A percentile compares a stretch with the other conserved stretches of the same genome.
Conservation (phyloP, 2,888 invertebrate genomes). For the Zygogramma bicolorata region DNA sequence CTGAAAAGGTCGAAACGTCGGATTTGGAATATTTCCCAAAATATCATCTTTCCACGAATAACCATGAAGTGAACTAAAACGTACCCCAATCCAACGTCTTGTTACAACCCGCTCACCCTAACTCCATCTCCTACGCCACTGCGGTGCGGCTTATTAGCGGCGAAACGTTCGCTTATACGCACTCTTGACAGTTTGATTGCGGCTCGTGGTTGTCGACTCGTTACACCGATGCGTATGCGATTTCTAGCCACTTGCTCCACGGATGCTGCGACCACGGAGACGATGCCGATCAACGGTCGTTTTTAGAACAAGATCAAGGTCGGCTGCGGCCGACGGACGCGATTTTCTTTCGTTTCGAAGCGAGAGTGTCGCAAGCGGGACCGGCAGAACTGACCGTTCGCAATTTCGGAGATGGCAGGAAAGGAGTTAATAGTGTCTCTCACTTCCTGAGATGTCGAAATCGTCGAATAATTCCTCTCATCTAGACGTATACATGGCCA, state of each 20-base stretch:
- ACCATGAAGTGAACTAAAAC: too few species aligned
- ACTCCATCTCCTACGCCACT: neutral
- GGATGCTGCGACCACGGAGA: constrained; percentile 14
- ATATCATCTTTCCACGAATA: too few species aligned
- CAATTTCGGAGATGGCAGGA: too few species aligned
- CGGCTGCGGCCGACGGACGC: constrained; percentile 15
- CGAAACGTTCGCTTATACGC: constrained; percentile 48
- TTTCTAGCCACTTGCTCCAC: constrained; percentile 44
- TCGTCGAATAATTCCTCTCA: too few species aligned
- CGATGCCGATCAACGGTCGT: constrained; percentile 20
- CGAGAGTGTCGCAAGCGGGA: neutral
- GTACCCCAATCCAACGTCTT: neutral
- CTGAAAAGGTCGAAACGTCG: too few species aligned
- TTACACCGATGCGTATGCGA: constrained; percentile 56
- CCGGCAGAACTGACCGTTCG: constrained; percentile 17
- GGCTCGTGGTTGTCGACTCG: constrained; percentile 28
- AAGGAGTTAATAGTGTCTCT: too few species aligned
- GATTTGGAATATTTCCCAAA: too few species aligned
- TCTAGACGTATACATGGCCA: too few species aligned
- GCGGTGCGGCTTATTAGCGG: constrained; percentile 58
- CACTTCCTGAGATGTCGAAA: too few species aligned
- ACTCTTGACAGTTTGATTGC: constrained; percentile 57
- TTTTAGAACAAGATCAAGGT: constrained; percentile 37
- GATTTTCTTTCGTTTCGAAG: constrained; percentile 15
- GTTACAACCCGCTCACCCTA: neutral